Evolutionary conservation across 2,113 vertebrate species (phyloP), one percentile per base, ranked within the genome.

Genomic region (Thamnaconus septentrionalis): DNA sequence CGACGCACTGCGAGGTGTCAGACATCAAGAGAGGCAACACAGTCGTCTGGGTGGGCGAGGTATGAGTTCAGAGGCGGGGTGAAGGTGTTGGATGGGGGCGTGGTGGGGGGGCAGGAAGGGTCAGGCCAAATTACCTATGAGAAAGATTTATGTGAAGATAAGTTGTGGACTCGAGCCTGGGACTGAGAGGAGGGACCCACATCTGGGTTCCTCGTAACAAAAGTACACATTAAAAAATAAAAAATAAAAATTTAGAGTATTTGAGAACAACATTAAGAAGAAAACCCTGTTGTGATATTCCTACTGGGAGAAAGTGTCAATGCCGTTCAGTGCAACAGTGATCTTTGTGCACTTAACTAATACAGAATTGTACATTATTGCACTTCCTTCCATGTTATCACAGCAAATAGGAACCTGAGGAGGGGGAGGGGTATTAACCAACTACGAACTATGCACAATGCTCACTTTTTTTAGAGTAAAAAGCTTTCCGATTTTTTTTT

Each of bases 41-140:
- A 56, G 90, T 93, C 56, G 94, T 98, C 75, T 98, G 97, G 97
- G 94, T 98, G 8, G 96, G 94, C 3, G 97, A 98, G 83, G 95
- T 96, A 93, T 98, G 96, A 98, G 18, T 31, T 31, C 18, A 31
- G 18, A 31, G 18, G 18, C 18, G 18, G 18, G 18, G 18, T 31
- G 18, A 31, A 47, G 50, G 60, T 6, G 41, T 59, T 71, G 55
- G 66, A 53, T 55, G 71, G 68, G 45, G 12, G 59, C 40, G 61
- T 63, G 59, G 64, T 6, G 59, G 69, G 52, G 53, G 49, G 39
- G 47, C 9, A 43, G 56, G 60, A 75, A 66, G 72, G 65, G 79
- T 84, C 75, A 78, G 79, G 87, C 87, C 79, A 84, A 53, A 88
- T 83, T 78, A 72, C 61, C 64, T 60, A 78, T 58, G 60, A 72